phyloP scores from a whole-genome alignment of 1,140 invertebrate genomes.

The Manduca sexta region DNA sequence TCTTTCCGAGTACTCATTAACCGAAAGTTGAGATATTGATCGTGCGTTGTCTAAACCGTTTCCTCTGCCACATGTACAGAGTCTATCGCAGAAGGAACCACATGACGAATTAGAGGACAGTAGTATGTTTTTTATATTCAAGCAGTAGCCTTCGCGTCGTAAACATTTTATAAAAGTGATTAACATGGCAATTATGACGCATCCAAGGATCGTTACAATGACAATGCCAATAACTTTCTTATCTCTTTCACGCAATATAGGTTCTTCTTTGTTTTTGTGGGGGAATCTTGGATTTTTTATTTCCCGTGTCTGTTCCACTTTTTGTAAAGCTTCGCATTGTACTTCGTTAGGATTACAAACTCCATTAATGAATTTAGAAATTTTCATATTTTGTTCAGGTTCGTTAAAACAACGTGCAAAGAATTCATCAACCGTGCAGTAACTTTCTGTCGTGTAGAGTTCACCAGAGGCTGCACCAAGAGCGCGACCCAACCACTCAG shows the following conservation, averaged over 20 bases:
- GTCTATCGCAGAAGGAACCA: slow-evolving; percentile 39
- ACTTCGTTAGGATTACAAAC: slow-evolving; percentile 72
- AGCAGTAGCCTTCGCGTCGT: slow-evolving; percentile 43
- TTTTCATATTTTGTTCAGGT: slow-evolving; percentile 75
- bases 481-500: slow-evolving; percentile 71
- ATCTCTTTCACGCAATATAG: slow-evolving; percentile 36
- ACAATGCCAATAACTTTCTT: slow-evolving; percentile 62
- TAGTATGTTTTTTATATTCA: slow-evolving; percentile 46
- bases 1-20: slow-evolving; percentile 78
- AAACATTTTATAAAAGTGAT: slow-evolving; percentile 56
- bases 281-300: slow-evolving; percentile 64
- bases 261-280: slow-evolving; percentile 45
- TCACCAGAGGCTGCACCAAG: slow-evolving; percentile 55
- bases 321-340: slow-evolving; percentile 64
- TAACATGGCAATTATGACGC: slow-evolving; percentile 47
- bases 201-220: slow-evolving; percentile 49
- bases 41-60: slow-evolving; percentile 66
- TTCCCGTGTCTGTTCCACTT: slow-evolving; percentile 50
- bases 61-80: slow-evolving; percentile 39
- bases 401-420: slow-evolving; percentile 78
- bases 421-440: slow-evolving; percentile 75
- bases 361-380: slow-evolving; percentile 76
- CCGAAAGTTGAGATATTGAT: slow-evolving; percentile 76
- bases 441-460: slow-evolving; percentile 74
- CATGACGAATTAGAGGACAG: slow-evolving; percentile 46